Evolutionary conservation across 2,888 invertebrate genomes (phyloP), one percentile per base, ranked within the genome.

Genomic region (Tridacna crocea): DNA sequence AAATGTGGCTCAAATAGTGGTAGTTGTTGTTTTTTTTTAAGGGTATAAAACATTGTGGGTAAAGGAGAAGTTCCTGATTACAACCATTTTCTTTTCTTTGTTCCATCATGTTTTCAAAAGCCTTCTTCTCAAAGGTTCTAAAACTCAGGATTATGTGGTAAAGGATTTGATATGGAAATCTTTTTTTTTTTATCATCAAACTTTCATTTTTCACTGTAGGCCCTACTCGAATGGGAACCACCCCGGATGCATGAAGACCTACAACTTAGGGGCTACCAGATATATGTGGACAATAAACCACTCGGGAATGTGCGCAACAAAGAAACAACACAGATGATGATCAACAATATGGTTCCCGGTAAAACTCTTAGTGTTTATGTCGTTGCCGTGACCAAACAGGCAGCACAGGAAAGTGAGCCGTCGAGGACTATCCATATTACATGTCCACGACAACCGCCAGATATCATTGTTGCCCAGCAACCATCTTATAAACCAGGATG

Each of bases 321-420:
- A 55, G 91, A 91, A 70, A 90, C 91, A 0, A 82, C 87, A 58
- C 91, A 93, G 84, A 92, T 94, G 87, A 88, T 92, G 81, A 91
- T 94, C 60, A 94, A 94, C 87, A 93, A 94, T 86, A 87, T 94
- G 78, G 86, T 91, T 13, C 92, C 94, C 73, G 94, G 94, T n/a
- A 91, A 91, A 75, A 93, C 92, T 0, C 79, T 94, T 27, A 90
- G 88, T 75, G 91, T 94, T 6, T 86, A 91, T 66, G 91, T 94
- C 22, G 89, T 91, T 11, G 92, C 94, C 3, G 88, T 93, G 2
- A 91, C 93, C 24, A 89, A 90, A 46, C 91, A 92, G 76, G 87
- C 91, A 0, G 89, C 90, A 24, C 91, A 91, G 61, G 90, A 93
- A 85, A 93, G 94, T 83, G 90, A 91, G 17, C 92, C 92, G 10